Evolutionary conservation across 2,797 vertebrate species (phyloP).

Genomic region (Chaetophractus vellerosus): DNA sequence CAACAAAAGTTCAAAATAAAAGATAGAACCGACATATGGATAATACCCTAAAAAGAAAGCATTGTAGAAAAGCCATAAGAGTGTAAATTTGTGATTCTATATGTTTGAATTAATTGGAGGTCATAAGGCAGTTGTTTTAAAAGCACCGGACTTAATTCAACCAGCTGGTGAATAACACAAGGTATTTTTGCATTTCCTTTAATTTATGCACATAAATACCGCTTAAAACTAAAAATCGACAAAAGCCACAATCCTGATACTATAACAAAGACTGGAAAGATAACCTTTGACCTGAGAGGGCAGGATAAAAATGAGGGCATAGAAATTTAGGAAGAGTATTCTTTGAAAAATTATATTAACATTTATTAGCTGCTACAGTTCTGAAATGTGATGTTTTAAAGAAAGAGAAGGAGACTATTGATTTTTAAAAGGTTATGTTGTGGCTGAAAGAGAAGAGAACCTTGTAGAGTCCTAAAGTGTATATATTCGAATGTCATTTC

Average conservation of each 20-base stretch:
- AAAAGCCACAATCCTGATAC: neutral
- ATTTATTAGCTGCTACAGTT: conserved; percentile 43
- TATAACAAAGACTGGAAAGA: neutral
- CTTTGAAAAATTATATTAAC: conserved; percentile 38
- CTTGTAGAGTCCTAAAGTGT: conserved; percentile 55
- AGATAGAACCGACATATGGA: neutral
- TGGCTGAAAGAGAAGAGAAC: conserved; percentile 67
- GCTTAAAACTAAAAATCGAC: neutral
- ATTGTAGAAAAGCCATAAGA: neutral
- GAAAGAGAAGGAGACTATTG: conserved; percentile 68
- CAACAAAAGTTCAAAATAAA: no score
- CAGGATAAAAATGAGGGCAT: neutral
- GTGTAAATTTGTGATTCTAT: neutral
- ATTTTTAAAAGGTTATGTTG: conserved; percentile 74
- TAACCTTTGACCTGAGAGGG: neutral
- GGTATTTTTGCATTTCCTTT: neutral
- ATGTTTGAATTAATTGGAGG: neutral
- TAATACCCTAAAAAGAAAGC: neutral
- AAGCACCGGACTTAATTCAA: neutral
- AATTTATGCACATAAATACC: neutral
- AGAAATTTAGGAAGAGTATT: conserved; percentile 32
- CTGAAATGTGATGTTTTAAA: conserved; percentile 50
- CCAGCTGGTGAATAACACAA: neutral
- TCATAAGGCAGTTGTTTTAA: neutral
- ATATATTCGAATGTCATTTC: conserved; percentile 74